Evolutionary conservation across 2,797 vertebrate genomes (phyloP), one percentile per base, ranked within the genome.

Genomic region (Sitta carolinensis): DNA sequence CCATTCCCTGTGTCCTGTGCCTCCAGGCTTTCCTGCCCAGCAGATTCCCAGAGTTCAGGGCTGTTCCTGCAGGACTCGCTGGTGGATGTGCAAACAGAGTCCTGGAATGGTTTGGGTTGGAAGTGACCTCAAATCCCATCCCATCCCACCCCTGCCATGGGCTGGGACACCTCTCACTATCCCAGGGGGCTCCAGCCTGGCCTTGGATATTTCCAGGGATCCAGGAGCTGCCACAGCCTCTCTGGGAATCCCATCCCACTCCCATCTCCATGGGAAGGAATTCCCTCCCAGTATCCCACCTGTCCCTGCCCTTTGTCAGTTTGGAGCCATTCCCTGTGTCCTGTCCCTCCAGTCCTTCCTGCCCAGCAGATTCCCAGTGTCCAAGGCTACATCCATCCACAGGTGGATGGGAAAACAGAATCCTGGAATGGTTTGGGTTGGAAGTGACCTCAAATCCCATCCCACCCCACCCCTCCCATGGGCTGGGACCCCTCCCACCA

Each of bases 341-440:
- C 27, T 52, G 48, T 30, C 6, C 66, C n/a, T 38, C 64, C 47
- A 22, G 47, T 4, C 26, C 10, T 38, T 22, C 21, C 47, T 51
- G 47, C 47, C 34, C 20, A 10, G 66, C 34, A 29, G 21, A 32
- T 69, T 69, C 16, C 29, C 48, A 69, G 27, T 3, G 7, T 5
- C 3, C 34, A 51, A 3, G 20, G 48, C 16, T 11, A n/a, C n/a
- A n/a, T n/a, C n/a, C 34, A 22, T 5, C 19, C 1, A 1, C 34
- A 5, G 66, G 16, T 4, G 21, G 50, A 43, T 42, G 68, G 2
- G 7, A 43, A 34, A 43, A 27, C 7, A 7, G 40, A 64, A 36
- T 32, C 14, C 0, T 38, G 61, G 61, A 10, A 36, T 36, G n/a
- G 61, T 45, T 77, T 25, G 40, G 75, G 5, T 45, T 2, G 61